Conservation (phyloP, 2,797 vertebrate species). For the Emydoidea blandingii region DNA sequence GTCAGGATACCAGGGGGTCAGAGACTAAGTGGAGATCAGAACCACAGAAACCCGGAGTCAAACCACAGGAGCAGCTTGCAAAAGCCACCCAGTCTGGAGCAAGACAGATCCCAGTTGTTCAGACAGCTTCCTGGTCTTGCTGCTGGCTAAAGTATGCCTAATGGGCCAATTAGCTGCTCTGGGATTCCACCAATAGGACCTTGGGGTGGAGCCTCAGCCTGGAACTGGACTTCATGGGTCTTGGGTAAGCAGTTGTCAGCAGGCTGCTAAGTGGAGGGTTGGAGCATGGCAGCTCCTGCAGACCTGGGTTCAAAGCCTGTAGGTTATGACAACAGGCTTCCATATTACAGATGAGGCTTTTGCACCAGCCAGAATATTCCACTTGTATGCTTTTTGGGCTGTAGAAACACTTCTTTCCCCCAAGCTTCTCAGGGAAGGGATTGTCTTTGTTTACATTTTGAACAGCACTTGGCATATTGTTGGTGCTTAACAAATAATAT, state of each 20-base stretch:
- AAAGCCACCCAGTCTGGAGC: background rate
- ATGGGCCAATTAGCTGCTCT: background rate
- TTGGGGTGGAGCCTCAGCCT: background rate
- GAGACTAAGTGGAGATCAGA: background rate
- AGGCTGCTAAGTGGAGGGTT: background rate
- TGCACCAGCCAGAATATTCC: slow-evolving; percentile 21
- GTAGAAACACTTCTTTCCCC: background rate
- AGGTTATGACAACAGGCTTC: background rate
- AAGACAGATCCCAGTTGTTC: background rate
- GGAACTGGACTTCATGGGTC: background rate
- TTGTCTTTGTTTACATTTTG: slow-evolving; percentile 25
- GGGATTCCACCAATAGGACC: background rate
- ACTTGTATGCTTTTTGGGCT: background rate
- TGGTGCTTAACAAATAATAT: background rate
- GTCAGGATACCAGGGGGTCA: background rate
- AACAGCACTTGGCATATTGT: background rate
- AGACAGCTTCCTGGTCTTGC: background rate
- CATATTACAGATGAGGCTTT: background rate
- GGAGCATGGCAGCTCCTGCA: background rate
- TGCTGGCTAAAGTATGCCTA: background rate
- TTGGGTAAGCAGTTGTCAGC: background rate
- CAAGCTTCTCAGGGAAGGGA: background rate
- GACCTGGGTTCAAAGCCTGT: background rate
- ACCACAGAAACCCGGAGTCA: too few species aligned
- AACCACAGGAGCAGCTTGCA: background rate